These are phyloP conservation scores for Centruroides sculpturatus DNA, from an alignment of 1,140 invertebrate species.

Conservation along the genomic window DNA sequence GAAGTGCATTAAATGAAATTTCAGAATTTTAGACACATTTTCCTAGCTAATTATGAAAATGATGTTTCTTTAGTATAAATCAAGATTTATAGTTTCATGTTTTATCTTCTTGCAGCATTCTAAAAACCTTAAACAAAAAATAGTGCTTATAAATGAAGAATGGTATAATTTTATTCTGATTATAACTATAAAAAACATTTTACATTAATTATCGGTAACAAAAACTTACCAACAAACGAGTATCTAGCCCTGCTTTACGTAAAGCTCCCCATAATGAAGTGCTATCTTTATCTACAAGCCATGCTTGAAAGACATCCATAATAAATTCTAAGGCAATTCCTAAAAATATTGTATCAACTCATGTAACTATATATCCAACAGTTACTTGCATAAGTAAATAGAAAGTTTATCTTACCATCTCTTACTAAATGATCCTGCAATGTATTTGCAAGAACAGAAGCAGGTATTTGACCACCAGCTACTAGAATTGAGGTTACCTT, in stretches of 20 bases:
- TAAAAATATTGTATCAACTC: conserved; percentile 49
- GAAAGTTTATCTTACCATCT: conserved; percentile 43
- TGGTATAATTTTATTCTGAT: no score
- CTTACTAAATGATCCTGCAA: conserved; percentile 77
- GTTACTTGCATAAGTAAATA: no score
- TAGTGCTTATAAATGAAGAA: no score
- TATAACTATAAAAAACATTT: no score
- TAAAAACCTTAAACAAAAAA: no score
- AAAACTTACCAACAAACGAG: conserved; percentile 31
- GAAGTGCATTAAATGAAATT: no score
- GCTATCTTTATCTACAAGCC: conserved; percentile 80
- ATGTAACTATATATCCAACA: not conserved
- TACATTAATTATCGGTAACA: no score
- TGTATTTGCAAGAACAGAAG: conserved; percentile 48
- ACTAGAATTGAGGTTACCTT: conserved; percentile 87
- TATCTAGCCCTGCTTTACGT: conserved; percentile 77
- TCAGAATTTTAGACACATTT: no score
- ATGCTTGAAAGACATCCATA: conserved; percentile 75
- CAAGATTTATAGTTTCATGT: no score
- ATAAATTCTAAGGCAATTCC: conserved; percentile 80
- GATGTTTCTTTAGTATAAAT: no score
- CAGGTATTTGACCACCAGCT: conserved; percentile 66
- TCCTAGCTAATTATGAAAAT: no score
- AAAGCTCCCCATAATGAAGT: conserved; percentile 66
- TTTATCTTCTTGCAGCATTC: no score